These are phyloP conservation scores for Boleophthalmus pectinirostris DNA, from an alignment of 2,113 vertebrate genomes.

Conservation along the genomic window DNA sequence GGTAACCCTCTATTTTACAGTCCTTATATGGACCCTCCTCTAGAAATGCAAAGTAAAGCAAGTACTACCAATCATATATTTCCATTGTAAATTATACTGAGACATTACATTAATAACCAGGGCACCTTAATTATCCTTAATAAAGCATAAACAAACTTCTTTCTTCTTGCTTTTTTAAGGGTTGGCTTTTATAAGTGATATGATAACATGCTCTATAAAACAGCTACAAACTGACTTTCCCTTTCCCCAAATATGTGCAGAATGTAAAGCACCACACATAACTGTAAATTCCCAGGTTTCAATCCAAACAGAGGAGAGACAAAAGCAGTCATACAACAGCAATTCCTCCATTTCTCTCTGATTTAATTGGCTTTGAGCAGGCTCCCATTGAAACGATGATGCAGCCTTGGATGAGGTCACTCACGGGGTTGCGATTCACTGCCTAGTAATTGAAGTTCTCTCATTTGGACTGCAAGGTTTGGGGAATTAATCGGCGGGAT, in stretches of 20 bases:
- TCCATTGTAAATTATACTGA: too few species aligned
- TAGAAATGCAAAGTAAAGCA: background rate
- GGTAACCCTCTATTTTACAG: background rate
- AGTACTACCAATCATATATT: background rate
- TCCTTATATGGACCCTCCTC: background rate
- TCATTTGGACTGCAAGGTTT: slow-evolving; percentile 69
- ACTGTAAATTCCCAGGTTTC: slow-evolving; percentile 36
- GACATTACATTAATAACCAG: too few species aligned
- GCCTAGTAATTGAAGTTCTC: slow-evolving; percentile 76
- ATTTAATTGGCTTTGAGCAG: slow-evolving; percentile 73
- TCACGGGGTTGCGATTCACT: slow-evolving; percentile 69
- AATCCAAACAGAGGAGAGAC: slow-evolving; percentile 11
- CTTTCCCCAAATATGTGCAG: background rate
- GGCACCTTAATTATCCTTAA: too few species aligned
- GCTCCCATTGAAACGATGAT: slow-evolving; percentile 78
- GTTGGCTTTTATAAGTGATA: background rate
- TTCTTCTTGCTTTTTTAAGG: too few species aligned
- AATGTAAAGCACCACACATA: background rate
- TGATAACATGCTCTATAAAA: background rate
- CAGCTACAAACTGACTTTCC: background rate
- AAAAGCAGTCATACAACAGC: slow-evolving; percentile 11
- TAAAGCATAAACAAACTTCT: too few species aligned
- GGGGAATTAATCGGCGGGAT: slow-evolving; percentile 74
- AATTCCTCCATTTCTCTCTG: slow-evolving; percentile 50
- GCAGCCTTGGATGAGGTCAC: slow-evolving; percentile 74